A percentile compares a stretch with the other conserved stretches of the same genome.
These are phyloP conservation scores for Catharus bicknelli DNA, from an alignment of 2,113 vertebrate species.

Conservation along the genomic window DNA sequence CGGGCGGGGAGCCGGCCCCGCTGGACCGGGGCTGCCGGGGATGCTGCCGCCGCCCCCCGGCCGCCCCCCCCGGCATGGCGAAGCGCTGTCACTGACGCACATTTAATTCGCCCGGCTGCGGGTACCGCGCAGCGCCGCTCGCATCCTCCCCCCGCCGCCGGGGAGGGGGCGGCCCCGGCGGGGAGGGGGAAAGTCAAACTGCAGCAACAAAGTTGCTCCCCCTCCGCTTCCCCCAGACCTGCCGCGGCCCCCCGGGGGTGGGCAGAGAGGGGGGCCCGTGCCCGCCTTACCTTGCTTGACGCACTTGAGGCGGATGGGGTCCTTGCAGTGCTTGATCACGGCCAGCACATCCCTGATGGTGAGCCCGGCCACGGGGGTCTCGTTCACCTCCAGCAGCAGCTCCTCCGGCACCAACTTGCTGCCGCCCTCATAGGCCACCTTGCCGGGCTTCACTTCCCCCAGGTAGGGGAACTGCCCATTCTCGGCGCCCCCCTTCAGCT, in stretches of 20 bases:
- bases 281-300: constrained; percentile 90
- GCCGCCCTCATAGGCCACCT: constrained; percentile 83
- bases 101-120: constrained; percentile 65
- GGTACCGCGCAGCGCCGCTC: constrained; percentile 17
- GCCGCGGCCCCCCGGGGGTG: background rate
- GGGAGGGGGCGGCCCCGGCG: background rate
- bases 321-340: constrained; percentile 93
- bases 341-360: constrained; percentile 94
- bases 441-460: constrained; percentile 85
- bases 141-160: background rate
- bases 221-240: background rate
- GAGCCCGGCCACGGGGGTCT: constrained; percentile 94
- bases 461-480: constrained; percentile 92
- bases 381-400: constrained; percentile 93
- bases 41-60: background rate
- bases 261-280: background rate
- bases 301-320: constrained; percentile 94
- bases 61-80: background rate
- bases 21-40: background rate
- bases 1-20: background rate
- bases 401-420: constrained; percentile 85
- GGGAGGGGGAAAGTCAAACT: constrained; percentile 31
- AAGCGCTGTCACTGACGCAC: constrained; percentile 70
- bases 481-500: constrained; percentile 93
- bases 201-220: constrained; percentile 70